Evolutionary conservation across 2,888 invertebrate genomes (phyloP).

Genomic region (Diarsia mendica): DNA sequence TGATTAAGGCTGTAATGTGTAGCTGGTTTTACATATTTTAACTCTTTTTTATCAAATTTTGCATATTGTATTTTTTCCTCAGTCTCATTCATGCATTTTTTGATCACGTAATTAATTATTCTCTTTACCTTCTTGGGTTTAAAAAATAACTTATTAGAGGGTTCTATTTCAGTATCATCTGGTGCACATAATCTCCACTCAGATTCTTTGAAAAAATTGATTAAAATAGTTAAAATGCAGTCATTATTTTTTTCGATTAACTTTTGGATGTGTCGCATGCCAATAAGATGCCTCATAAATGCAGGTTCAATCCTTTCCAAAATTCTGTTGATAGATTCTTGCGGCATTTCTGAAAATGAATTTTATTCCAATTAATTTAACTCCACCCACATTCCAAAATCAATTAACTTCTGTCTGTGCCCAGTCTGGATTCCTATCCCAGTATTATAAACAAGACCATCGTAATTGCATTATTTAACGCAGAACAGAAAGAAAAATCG

Average conservation of each 20-base stretch:
- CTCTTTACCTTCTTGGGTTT: constrained; percentile 70
- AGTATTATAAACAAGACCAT: background rate
- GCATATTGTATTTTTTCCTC: constrained; percentile 61
- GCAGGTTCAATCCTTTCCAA: constrained; percentile 81
- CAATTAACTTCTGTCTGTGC: background rate
- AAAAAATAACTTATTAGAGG: constrained; percentile 63
- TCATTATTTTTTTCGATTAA: constrained; percentile 72
- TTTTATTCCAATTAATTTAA: background rate
- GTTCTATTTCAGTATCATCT: constrained; percentile 61
- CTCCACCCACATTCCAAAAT: background rate
- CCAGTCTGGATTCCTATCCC: too few species aligned
- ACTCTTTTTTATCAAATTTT: constrained; percentile 67
- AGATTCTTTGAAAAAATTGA: constrained; percentile 72
- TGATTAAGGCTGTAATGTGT: constrained; percentile 63
- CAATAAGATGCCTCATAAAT: constrained; percentile 80
- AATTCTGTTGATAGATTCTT: constrained; percentile 75
- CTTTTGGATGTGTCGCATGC: constrained; percentile 72
- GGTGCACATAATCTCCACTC: constrained; percentile 73
- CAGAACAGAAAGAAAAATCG: background rate
- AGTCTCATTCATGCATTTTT: constrained; percentile 64
- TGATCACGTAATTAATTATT: constrained; percentile 70
- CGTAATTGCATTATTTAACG: background rate
- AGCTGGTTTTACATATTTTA: constrained; percentile 32
- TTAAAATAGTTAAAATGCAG: constrained; percentile 76
- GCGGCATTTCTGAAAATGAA: constrained; percentile 79